Percentiles rank a stretch among this genome's conserved stretches.
phyloP scores from a whole-genome alignment of 2,797 vertebrate species.

The Valencia hispanica region DNA sequence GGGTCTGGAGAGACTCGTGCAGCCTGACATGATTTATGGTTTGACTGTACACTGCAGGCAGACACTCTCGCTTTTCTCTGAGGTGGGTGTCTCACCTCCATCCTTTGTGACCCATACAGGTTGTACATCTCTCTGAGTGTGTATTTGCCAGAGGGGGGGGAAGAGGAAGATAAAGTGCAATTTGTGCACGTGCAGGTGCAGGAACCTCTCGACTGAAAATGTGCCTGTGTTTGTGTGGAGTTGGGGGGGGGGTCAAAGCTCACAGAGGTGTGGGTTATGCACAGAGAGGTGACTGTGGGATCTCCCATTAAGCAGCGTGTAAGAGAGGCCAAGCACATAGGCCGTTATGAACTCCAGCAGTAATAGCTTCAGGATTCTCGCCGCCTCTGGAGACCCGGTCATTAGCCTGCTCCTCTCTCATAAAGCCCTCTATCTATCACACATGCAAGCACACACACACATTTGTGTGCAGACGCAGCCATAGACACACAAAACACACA shows the following conservation, averaged over 20 bases:
- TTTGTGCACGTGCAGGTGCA: slow-evolving; percentile 56
- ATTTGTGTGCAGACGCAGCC: slow-evolving; percentile 62
- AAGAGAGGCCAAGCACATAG: slow-evolving; percentile 77
- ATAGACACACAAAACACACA: slow-evolving; percentile 40
- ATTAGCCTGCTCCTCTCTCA: slow-evolving; percentile 73
- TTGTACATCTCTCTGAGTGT: slow-evolving; percentile 37
- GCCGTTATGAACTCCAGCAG: slow-evolving; percentile 74
- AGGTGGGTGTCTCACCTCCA: slow-evolving; percentile 78
- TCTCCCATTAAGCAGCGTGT: slow-evolving; percentile 69
- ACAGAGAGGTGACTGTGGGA: slow-evolving; percentile 58
- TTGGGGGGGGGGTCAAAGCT: slow-evolving; percentile 49
- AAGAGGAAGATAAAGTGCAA: slow-evolving; percentile 33
- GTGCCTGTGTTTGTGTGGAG: slow-evolving; percentile 28
- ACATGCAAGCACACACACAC: slow-evolving; percentile 64
- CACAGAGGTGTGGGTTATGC: slow-evolving; percentile 54
- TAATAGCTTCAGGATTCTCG: slow-evolving; percentile 68
- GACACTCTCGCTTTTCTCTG: slow-evolving; percentile 74
- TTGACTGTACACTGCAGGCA: slow-evolving; percentile 70
- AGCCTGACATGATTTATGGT: slow-evolving; percentile 81
- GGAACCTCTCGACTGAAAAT: slow-evolving; percentile 36
- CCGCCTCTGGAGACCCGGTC: slow-evolving; percentile 65
- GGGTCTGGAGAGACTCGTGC: slow-evolving; percentile 65
- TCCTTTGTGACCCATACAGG: slow-evolving; percentile 74
- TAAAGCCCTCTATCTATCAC: slow-evolving; percentile 80
- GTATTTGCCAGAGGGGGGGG: background rate